Percentiles rank a stretch among this genome's conserved stretches.
phyloP scores from a whole-genome alignment of 1,140 invertebrate species.

The Zelostemma sp. region DNA sequence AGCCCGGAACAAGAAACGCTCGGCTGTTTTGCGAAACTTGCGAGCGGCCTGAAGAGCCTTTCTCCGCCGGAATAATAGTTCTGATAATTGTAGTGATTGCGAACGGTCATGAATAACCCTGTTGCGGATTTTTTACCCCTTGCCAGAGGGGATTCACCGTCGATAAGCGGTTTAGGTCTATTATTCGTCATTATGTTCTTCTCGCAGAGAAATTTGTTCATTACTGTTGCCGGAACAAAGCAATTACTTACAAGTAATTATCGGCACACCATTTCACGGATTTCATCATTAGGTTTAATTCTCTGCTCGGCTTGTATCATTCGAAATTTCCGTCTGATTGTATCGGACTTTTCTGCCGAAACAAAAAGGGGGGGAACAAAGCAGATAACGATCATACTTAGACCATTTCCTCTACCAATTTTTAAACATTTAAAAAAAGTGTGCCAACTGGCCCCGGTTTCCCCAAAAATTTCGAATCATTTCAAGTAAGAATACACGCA shows the following conservation, averaged over 20 bases:
- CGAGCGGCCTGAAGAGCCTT: not conserved
- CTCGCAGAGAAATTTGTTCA: not conserved
- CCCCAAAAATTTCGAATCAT: too few relatives aligned
- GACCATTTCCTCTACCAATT: too few relatives aligned
- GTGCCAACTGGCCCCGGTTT: too few relatives aligned
- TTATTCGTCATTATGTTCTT: not conserved
- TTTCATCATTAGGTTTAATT: too few relatives aligned
- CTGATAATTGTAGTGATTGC: constrained; percentile 2
- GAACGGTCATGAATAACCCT: not conserved
- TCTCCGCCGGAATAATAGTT: constrained; percentile 3
- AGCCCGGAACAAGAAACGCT: not conserved
- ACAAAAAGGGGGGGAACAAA: too few relatives aligned
- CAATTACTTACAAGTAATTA: too few relatives aligned
- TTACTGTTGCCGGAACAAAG: not conserved
- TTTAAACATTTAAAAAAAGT: too few relatives aligned
- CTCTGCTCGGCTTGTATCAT: too few relatives aligned
- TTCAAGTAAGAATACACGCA: too few relatives aligned
- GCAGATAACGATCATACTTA: too few relatives aligned
- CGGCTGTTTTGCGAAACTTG: not conserved
- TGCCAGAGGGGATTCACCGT: not conserved
- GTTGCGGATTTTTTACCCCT: not conserved
- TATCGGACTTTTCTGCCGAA: too few relatives aligned
- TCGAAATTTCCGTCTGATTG: too few relatives aligned
- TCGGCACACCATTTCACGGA: not conserved
- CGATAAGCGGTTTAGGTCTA: not conserved